Evolutionary conservation across 2,797 vertebrate genomes (phyloP).

Genomic region (Spondyliosoma cantharus): DNA sequence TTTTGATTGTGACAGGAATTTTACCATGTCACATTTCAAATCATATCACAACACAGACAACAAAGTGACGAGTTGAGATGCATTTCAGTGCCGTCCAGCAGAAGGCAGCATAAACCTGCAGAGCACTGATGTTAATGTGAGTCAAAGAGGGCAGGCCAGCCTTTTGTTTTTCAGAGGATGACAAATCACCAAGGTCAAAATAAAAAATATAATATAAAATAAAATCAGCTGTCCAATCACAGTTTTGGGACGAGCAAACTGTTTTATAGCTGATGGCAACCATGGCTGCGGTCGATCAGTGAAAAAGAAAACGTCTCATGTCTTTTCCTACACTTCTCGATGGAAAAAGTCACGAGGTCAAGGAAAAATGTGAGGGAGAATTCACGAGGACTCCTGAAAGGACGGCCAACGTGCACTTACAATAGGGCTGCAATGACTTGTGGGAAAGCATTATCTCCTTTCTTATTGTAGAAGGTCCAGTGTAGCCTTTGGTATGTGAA

Average conservation of each 20-base stretch:
- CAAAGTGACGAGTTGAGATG: background rate
- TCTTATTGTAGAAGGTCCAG: no score
- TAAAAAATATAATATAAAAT: background rate
- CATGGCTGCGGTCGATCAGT: background rate
- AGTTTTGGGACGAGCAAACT: background rate
- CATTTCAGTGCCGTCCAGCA: constrained; percentile 7
- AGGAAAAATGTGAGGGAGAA: no score
- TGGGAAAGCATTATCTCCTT: no score
- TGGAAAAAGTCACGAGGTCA: no score
- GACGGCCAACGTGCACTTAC: no score
- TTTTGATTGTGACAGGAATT: background rate
- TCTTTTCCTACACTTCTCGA: no score
- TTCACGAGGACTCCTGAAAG: no score
- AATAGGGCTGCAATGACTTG: no score
- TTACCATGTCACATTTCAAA: constrained; percentile 6
- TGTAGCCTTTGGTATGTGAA: background rate
- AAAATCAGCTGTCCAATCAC: background rate
- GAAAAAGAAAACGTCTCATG: no score
- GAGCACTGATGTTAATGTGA: background rate
- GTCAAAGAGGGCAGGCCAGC: background rate
- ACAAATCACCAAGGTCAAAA: background rate
- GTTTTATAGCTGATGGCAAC: background rate
- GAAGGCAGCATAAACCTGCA: constrained; percentile 16
- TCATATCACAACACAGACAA: background rate
- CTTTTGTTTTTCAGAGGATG: background rate